Evolutionary conservation across 2,888 invertebrate species (phyloP), one percentile per base, ranked within the genome.

Genomic region (Trileptium ribeirensis): DNA sequence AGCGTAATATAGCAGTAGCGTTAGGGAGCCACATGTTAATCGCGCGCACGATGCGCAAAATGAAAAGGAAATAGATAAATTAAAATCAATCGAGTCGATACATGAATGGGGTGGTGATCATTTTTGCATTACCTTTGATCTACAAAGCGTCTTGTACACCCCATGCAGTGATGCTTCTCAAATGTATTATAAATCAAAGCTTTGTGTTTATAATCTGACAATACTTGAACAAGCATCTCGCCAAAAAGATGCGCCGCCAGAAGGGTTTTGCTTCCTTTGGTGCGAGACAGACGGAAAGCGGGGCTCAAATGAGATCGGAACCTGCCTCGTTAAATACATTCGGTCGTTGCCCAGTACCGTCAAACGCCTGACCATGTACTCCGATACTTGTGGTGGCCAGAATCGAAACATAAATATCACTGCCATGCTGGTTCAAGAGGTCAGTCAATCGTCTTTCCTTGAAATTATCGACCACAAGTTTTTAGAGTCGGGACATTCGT

Each of bases 171-270:
- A 79, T n/a, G 79, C 70, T 8, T 33, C 31, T 29, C 79, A 15
- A 74, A n/a, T 79, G 79, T 79, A 79, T 33, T 79, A 79, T 67
- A 79, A 79, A 36, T 34, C 67, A 24, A 79, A 79, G 29, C 79
- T 79, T 15, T 70, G 67, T 33, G 51, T 51, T 24, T 79, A 79
- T 67, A 79, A 79, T 36, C 29, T 79, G 19, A 79, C 79, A 8
- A 8, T 79, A 19, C 70, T 29, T n/a, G 34, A 75, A 8, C 33
- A 34, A 36, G 77, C 77, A 3, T n/a, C n/a, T n/a, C n/a, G n/a
- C n/a, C n/a, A n/a, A n/a, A n/a, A n/a, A n/a, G n/a, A n/a, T n/a
- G 29, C 8, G 29, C 70, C 37, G 24, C 8, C 34, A 8, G 70
- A 79, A 24, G 79, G n/a, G 8, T 37, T 29, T 74, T 79, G 79